Evolutionary conservation across 2,797 vertebrate genomes (phyloP), one percentile per base, ranked within the genome.

Genomic region (Liparis tanakae): DNA sequence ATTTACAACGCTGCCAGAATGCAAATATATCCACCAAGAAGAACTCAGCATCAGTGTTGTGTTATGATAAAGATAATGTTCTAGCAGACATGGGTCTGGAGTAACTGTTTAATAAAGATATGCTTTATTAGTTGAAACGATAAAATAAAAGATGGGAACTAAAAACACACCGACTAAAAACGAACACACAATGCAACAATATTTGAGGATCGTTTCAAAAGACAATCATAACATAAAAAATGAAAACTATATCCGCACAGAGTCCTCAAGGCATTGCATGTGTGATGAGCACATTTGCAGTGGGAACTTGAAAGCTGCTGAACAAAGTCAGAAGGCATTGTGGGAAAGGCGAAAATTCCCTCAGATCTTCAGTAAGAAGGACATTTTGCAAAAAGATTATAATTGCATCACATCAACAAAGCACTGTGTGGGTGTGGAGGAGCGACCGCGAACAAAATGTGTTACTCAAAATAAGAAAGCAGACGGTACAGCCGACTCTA

Each of bases 361-460:
- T 22, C 6, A 80, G 62, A 76, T 72, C 33, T 72, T 54, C 75
- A 64, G 62, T 66, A 62, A 57, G 51, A 84, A 84, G 79, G 68
- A 78, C 43, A 20, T 43, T 72, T 37, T 20, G 43, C 62, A 59
- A 63, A 71, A 51, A 22, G 22, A 57, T n/a, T n/a, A n/a, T n/a
- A 33, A 74, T 67, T 84, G 62, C 64, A 80, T 87, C 54, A 68
- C 25, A 72, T 34, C 50, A 81, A 87, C 79, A 80, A 86, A 87
- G 78, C 48, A 22, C 36, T 43, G 70, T 59, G 77, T 81, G 74
- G 85, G 84, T 80, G 84, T 56, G 25, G 39, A 79, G 57, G 44
- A 85, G 76, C 69, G 87, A 87, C 80, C 80, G 88, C 78, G 82
- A 89, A 81, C 46, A 82, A 30, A 91, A 90, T 55, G 82, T 85